These are phyloP conservation scores for Ptychoptera albimana DNA, from an alignment of 2,888 invertebrate species.

Conservation along the genomic window DNA sequence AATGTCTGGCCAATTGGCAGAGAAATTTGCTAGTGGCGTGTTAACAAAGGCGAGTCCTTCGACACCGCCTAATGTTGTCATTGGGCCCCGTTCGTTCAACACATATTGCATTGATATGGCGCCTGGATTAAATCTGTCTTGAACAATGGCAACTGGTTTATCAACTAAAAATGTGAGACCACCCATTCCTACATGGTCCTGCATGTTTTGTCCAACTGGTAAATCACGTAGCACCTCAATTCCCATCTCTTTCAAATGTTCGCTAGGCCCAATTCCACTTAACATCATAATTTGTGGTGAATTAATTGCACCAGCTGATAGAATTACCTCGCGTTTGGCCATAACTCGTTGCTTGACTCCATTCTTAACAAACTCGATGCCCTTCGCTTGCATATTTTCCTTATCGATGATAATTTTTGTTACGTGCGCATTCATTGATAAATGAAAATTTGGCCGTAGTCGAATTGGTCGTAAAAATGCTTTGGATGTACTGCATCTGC, in stretches of 20 bases:
- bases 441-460: conserved; percentile 59
- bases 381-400: conserved; percentile 54
- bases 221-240: conserved; percentile 61
- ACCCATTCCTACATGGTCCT: conserved; percentile 79
- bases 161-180: conserved; percentile 48
- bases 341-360: conserved; percentile 51
- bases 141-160: conserved; percentile 69
- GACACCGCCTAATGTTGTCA: conserved; percentile 75
- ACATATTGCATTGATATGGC: conserved; percentile 69
- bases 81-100: conserved; percentile 60
- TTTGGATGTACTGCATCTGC: conserved; percentile 74
- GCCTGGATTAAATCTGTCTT: conserved; percentile 59
- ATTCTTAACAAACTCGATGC: conserved; percentile 63
- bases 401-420: conserved; percentile 61
- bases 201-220: conserved; percentile 65
- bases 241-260: conserved; percentile 50
- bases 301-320: conserved; percentile 84
- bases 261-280: conserved; percentile 64
- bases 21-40: conserved; percentile 63
- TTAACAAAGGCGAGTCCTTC: conserved; percentile 80
- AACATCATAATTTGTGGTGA: conserved; percentile 84
- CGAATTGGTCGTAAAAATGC: conserved; percentile 70
- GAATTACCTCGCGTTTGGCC: conserved; percentile 68
- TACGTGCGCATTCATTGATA: conserved; percentile 65
- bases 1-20: conserved; percentile 70